Percentiles rank a stretch among this genome's conserved stretches.
Conservation (phyloP, 2,888 invertebrate species). For the Alloscopus bannaensis region DNA sequence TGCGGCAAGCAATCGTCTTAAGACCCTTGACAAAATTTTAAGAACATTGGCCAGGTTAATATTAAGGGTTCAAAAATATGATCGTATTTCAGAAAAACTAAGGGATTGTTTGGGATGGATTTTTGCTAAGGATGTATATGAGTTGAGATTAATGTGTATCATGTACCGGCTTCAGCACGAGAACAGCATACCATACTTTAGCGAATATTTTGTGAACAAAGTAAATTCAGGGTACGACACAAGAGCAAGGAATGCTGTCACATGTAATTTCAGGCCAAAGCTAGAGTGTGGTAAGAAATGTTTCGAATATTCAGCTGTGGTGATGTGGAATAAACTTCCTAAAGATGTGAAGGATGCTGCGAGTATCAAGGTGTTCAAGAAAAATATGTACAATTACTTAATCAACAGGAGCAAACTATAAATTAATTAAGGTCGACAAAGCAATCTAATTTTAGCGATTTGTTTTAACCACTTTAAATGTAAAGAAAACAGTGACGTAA, state of each 20-base stretch:
- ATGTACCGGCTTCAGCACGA: neutral
- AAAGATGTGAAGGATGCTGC: neutral
- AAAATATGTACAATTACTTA: neutral
- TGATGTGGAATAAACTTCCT: slow-evolving; percentile 14
- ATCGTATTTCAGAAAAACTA: neutral
- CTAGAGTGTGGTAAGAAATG: neutral
- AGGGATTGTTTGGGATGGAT: neutral
- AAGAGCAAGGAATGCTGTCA: neutral
- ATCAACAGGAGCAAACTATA: no score
- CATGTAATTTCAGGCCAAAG: neutral
- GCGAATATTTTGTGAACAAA: neutral
- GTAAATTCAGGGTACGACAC: neutral
- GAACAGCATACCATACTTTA: neutral
- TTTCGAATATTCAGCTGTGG: neutral
- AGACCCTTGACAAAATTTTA: neutral
- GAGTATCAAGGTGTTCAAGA: neutral
- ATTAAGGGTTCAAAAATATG: slow-evolving; percentile 14
- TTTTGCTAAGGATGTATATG: slow-evolving; percentile 1
- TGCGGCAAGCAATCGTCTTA: neutral
- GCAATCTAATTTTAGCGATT: no score
- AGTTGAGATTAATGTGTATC: neutral
- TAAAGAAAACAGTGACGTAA: no score
- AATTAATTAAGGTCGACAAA: no score
- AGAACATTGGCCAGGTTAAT: slow-evolving; percentile 7
- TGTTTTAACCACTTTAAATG: no score